Evolutionary conservation across 2,113 vertebrate genomes (phyloP), one percentile per base, ranked within the genome.

Genomic region (Corvus moneduloides): DNA sequence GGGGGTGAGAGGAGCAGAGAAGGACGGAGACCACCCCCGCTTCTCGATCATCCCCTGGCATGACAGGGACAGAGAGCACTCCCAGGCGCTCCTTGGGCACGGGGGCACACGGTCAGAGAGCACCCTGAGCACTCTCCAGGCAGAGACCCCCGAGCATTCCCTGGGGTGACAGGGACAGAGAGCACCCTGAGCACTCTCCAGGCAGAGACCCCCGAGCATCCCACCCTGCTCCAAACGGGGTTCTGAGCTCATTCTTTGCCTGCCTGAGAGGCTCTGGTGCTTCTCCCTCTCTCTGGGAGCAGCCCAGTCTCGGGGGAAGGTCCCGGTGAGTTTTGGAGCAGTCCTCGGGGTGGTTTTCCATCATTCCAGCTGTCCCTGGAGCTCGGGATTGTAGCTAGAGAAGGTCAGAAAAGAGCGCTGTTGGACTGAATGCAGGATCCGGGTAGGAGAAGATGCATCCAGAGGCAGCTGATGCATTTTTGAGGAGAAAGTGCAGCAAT

Each of bases 261-360:
- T 27, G 28, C 10, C 52, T 6, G 13, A 12, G 28, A 28, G 5
- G 4, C 16, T 24, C 21, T 35, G 44, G 11, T 18, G 59, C 28
- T 58, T 44, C 11, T 78, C 32, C 16, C n/a, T 9, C 2, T 39
- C 39, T 21, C 35, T 26, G 33, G n/a, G 19, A 26, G 16, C 46
- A 52, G 37, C 59, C 27, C 0, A 0, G 10, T 4, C 10, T 21
- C 7, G 1, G 49, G 39, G 41, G 56, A 17, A 16, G 35, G 5
- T 51, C 13, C 0, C 0, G 32, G 27, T 9, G 13, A 28, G 7
- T 2, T 80, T 54, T 43, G 66, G 39, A 51, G 77, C 3, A 0
- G 55, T 23, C 24, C 56, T 35, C 5, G 10, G 56, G n/a, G n/a
- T 16, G 56, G 22, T 59, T 59, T 59, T 26, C 22, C 7, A 0